Evolutionary conservation across 2,113 vertebrate genomes (phyloP).

Genomic region (Platichthys stellatus): DNA sequence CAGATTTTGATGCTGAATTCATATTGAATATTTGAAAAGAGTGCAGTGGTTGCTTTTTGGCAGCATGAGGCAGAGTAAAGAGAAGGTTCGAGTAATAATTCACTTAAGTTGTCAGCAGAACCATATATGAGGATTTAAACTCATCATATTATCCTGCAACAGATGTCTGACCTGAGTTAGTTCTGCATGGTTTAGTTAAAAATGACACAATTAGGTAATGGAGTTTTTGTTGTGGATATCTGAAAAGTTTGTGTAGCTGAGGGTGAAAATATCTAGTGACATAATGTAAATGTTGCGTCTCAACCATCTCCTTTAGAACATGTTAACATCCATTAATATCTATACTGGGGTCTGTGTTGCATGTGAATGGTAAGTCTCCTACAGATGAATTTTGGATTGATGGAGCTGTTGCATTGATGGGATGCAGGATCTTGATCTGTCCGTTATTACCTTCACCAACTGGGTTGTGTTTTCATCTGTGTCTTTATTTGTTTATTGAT

Average conservation of each 20-base stretch:
- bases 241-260: not conserved
- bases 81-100: conserved; percentile 5
- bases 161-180: not conserved
- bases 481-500: too few species aligned
- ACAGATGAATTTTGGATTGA: not conserved
- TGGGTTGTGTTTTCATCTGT: too few species aligned
- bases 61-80: conserved; percentile 15
- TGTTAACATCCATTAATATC: not conserved
- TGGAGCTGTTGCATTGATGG: not conserved
- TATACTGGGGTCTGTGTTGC: not conserved
- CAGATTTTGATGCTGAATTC: conserved; percentile 16
- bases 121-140: not conserved
- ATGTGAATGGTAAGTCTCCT: not conserved
- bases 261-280: too few species aligned
- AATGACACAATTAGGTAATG: not conserved
- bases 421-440: not conserved
- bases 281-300: too few species aligned
- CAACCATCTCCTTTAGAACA: not conserved
- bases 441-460: not conserved
- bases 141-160: not conserved
- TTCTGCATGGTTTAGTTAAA: not conserved
- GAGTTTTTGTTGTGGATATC: not conserved
- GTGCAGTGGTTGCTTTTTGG: conserved; percentile 29
- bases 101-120: conserved; percentile 8
- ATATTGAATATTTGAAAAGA: conserved; percentile 30